Evolutionary conservation across 2,797 vertebrate species (phyloP).

Genomic region (Anguilla megastoma): DNA sequence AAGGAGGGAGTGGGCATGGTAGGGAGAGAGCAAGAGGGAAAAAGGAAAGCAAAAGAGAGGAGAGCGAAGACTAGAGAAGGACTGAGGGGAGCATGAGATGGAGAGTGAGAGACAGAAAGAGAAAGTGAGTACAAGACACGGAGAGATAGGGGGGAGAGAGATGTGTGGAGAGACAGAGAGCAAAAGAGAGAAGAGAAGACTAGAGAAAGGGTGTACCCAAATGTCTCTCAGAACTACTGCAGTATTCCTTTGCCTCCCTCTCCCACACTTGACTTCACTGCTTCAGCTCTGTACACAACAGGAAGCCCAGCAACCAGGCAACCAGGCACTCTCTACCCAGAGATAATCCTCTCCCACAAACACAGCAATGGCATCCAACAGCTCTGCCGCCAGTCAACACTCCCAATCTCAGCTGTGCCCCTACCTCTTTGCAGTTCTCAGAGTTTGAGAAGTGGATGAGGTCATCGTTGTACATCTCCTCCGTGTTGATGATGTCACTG

Average conservation of each 20-base stretch:
- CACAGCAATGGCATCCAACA: background rate
- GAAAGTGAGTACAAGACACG: background rate
- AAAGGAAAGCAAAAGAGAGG: background rate
- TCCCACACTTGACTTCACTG: slow-evolving; percentile 20
- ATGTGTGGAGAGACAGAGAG: background rate
- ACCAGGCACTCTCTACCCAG: background rate
- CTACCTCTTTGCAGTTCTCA: slow-evolving; percentile 98
- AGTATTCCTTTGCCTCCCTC: background rate
- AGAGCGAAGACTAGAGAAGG: background rate
- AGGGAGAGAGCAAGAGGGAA: background rate
- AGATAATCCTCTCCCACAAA: background rate
- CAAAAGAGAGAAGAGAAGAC: background rate
- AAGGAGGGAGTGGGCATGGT: background rate
- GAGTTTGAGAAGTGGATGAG: slow-evolving; percentile 99
- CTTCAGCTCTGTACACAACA: background rate
- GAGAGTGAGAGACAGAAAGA: background rate
- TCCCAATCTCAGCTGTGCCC: background rate
- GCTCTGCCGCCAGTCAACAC: background rate
- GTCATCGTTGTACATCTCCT: slow-evolving; percentile 99
- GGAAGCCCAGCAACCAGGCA: background rate
- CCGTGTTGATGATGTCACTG: slow-evolving; percentile 98
- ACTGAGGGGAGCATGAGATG: background rate
- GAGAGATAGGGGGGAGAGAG: background rate
- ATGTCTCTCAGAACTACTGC: background rate
- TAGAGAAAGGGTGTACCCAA: background rate